Evolutionary conservation across 1,140 invertebrate genomes (phyloP).

Genomic region (Odontomachus brunneus): DNA sequence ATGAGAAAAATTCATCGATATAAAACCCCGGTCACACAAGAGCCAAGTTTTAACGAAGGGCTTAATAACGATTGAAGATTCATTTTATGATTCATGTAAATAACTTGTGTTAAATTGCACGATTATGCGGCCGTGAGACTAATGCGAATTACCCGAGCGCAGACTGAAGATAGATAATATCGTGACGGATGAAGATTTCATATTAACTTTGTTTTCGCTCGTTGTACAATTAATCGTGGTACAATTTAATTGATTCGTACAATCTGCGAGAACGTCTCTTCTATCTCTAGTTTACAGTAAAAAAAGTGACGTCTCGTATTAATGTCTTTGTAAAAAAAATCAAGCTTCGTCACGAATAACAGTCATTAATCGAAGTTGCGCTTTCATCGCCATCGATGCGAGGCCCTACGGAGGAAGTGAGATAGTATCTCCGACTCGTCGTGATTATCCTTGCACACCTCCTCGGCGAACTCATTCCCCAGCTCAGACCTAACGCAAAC

Average conservation of each 20-base stretch:
- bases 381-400: slow-evolving; percentile 32
- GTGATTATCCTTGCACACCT: slow-evolving; percentile 11
- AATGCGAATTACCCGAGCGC: not conserved
- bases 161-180: not conserved
- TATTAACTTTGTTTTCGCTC: too few relatives aligned
- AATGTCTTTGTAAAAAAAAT: not conserved
- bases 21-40: not conserved
- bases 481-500: slow-evolving; percentile 18
- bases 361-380: slow-evolving; percentile 29
- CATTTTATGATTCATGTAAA: not conserved
- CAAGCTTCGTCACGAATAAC: not conserved
- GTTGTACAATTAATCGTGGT: too few relatives aligned
- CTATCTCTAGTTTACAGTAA: not conserved
- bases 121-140: not conserved
- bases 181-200: too few relatives aligned
- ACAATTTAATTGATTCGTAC: too few relatives aligned
- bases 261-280: not conserved
- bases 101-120: not conserved
- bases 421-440: slow-evolving; percentile 20
- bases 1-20: not conserved
- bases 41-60: not conserved
- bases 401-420: slow-evolving; percentile 14
- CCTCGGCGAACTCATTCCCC: slow-evolving; percentile 36
- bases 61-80: not conserved
- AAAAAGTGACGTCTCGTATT: not conserved